Evolutionary conservation across 2,797 vertebrate genomes (phyloP), one percentile per base, ranked within the genome.

Genomic region (Enteromius argenteus): DNA sequence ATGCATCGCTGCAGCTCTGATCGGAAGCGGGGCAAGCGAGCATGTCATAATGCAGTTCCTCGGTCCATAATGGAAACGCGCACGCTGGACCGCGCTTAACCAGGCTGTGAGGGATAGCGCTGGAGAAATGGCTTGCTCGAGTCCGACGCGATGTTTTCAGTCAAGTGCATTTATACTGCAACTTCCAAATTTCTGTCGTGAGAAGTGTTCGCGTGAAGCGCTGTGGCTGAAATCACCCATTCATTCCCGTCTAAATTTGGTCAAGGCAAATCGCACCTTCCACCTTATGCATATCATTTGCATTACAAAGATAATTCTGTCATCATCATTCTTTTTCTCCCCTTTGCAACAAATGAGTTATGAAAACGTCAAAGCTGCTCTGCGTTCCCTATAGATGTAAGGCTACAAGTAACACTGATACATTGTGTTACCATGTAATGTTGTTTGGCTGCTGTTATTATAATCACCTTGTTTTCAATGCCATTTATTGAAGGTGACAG

Each of bases 41-140:
- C 42, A 30, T 88, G 87, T 88, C 87, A 86, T 88, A 86, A 88
- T 88, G 87, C 87, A 88, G 86, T 60, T 84, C 77, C 75, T 62
- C 80, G 32, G 66, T 68, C 79, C 68, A 81, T 39, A 60, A 72
- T 72, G 79, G 37, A 72, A 32, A 4, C 75, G 76, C 74, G 53
- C 74, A 3, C 35, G 21, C 11, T 7, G 72, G 72, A 5, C 14
- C 69, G 69, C 44, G 69, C 8, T 30, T 13, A 35, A 64, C 35
- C 35, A n/a, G 66, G 35, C 32, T 68, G 35, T 68, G 17, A 9
- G 17, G 35, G 37, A 21, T 21, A 21, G 37, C 56, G 13, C 1
- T 10, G 2, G 1, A 39, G 6, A 23, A 4, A 13, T n/a, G 35
- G 35, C 35, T 76, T 42, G 35, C 5, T 76, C 17, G 49, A 13